Conservation (phyloP, 2,113 vertebrate species). For the Dolichallabes microphthalmus region DNA sequence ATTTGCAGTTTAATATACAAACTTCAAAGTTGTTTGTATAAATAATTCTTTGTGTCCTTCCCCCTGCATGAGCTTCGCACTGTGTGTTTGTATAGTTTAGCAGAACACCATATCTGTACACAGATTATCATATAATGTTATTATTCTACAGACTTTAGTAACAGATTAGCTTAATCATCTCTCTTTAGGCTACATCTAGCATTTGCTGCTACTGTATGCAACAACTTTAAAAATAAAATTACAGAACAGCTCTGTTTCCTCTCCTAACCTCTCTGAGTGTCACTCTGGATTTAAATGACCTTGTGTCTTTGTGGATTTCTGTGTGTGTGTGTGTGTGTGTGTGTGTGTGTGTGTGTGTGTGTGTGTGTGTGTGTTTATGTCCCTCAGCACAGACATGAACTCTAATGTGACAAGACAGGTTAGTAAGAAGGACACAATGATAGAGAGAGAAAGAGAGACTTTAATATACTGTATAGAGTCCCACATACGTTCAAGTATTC, state of each 20-base stretch:
- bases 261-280: background rate
- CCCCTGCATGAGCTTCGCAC: background rate
- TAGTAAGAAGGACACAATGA: background rate
- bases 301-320: background rate
- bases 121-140: background rate
- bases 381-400: background rate
- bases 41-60: background rate
- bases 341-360: background rate
- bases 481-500: too few species aligned
- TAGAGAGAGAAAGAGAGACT: background rate
- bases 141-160: background rate
- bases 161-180: background rate
- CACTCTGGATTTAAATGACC: background rate
- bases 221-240: background rate
- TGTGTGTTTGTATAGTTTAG: background rate
- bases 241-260: background rate
- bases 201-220: background rate
- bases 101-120: background rate
- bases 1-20: background rate
- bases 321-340: background rate
- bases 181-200: background rate
- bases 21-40: too few species aligned
- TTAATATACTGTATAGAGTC: background rate
- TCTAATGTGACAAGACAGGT: conserved; percentile 42
- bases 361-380: background rate